These are phyloP conservation scores for Myiopsitta monachus DNA, from an alignment of 2,113 vertebrate genomes.

Conservation along the genomic window DNA sequence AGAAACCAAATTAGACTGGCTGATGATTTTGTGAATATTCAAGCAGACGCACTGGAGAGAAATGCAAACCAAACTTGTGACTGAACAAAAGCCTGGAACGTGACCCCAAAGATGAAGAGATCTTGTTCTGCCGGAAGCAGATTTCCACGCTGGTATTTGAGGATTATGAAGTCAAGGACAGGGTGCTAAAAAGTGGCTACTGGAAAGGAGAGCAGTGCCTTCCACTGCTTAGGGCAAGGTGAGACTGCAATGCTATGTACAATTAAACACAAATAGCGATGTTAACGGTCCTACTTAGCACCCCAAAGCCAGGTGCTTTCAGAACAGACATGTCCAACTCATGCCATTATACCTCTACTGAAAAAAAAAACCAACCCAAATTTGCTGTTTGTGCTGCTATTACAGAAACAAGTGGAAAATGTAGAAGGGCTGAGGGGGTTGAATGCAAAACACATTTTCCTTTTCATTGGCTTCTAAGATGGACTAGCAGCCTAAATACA, in stretches of 20 bases:
- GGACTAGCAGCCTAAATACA: neutral
- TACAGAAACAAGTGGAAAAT: neutral
- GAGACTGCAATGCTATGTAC: constrained; percentile 29
- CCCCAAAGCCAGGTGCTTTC: constrained; percentile 48
- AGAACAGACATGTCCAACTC: neutral
- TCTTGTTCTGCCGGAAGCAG: constrained; percentile 69
- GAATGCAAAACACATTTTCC: neutral
- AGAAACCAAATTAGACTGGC: constrained; percentile 82
- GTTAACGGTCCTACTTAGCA: constrained; percentile 29
- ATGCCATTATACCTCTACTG: neutral
- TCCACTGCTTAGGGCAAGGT: constrained; percentile 49
- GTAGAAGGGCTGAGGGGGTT: neutral
- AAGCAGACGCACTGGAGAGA: constrained; percentile 79
- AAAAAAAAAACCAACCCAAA: neutral
- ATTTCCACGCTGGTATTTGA: constrained; percentile 56
- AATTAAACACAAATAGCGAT: constrained; percentile 61
- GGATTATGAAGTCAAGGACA: constrained; percentile 62
- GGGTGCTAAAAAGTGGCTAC: constrained; percentile 43
- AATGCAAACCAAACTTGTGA: constrained; percentile 77
- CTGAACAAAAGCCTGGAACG: constrained; percentile 78
- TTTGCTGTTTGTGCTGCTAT: neutral
- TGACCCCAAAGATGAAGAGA: constrained; percentile 75
- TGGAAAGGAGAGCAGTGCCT: constrained; percentile 33
- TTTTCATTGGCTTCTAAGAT: neutral
- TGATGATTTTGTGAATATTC: constrained; percentile 86